These are phyloP conservation scores for Antheraea assamensis DNA, from an alignment of 2,888 invertebrate genomes.

Conservation along the genomic window DNA sequence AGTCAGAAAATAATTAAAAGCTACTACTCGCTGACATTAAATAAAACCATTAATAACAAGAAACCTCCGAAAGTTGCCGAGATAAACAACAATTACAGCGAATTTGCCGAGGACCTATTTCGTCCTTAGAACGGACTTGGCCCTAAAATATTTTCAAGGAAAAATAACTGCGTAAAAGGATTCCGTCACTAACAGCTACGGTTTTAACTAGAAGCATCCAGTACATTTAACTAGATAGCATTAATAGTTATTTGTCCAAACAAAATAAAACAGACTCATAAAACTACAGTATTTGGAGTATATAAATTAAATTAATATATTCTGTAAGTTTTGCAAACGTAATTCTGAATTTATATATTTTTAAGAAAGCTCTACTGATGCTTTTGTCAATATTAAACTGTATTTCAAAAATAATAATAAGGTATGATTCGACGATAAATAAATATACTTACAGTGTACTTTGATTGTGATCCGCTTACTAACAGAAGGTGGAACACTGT, in stretches of 20 bases:
- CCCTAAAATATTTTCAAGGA: conserved; percentile 38
- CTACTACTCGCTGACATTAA: conserved; percentile 65
- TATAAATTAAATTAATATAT: neutral
- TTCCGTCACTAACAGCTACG: conserved; percentile 1
- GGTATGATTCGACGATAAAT: neutral
- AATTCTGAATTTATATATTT: neutral
- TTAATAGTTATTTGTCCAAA: neutral
- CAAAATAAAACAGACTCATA: neutral
- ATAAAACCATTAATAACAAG: conserved; percentile 75
- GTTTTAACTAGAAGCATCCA: neutral
- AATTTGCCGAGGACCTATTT: conserved; percentile 55
- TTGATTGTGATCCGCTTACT: conserved; percentile 94
- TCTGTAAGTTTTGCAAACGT: neutral
- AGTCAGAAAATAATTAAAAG: conserved; percentile 74
- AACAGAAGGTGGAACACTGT: conserved; percentile 93
- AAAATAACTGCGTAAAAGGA: conserved; percentile 25
- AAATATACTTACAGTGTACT: conserved; percentile 91
- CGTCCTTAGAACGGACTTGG: conserved; percentile 37
- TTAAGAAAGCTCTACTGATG: neutral
- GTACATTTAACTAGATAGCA: neutral
- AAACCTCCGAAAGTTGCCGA: conserved; percentile 66
- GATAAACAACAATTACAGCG: conserved; percentile 72
- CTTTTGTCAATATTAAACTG: neutral
- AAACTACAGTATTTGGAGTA: neutral
- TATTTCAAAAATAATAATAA: neutral